phyloP scores from a whole-genome alignment of 2,113 vertebrate species.

The Athene cunicularia region DNA sequence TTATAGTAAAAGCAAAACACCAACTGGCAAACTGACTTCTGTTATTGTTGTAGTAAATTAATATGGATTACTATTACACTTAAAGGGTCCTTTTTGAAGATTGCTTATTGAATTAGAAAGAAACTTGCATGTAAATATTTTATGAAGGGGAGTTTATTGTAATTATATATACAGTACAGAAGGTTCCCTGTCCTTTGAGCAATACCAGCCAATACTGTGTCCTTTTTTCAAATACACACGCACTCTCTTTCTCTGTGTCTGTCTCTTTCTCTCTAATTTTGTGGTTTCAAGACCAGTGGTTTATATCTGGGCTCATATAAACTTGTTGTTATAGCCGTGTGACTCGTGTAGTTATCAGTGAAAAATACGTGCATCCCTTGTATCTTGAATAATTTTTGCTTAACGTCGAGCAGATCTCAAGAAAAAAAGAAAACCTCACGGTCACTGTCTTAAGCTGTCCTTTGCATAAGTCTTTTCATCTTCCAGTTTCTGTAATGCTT shows the following conservation, averaged over 20 bases:
- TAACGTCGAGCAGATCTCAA: neutral
- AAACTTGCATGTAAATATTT: neutral
- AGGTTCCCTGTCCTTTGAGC: neutral
- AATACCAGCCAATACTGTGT: neutral
- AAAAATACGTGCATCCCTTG: neutral
- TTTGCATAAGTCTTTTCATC: neutral
- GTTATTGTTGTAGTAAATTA: slow-evolving; percentile 42
- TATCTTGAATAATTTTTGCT: neutral
- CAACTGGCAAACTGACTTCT: slow-evolving; percentile 37
- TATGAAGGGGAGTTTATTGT: neutral
- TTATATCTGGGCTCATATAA: neutral
- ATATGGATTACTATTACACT: slow-evolving; percentile 11
- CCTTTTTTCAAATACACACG: neutral
- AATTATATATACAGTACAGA: neutral
- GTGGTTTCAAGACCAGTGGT: neutral
- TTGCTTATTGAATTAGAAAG: slow-evolving; percentile 21
- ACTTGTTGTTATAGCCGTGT: neutral
- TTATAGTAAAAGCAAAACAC: slow-evolving; percentile 66
- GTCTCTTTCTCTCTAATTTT: neutral
- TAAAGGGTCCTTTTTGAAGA: neutral
- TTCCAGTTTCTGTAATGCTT: neutral
- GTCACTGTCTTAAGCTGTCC: neutral
- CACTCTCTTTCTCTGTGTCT: neutral
- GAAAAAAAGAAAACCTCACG: neutral
- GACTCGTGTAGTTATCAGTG: neutral